Evolutionary conservation across 2,113 vertebrate species (phyloP).

Genomic region (Chaenocephalus aceratus): DNA sequence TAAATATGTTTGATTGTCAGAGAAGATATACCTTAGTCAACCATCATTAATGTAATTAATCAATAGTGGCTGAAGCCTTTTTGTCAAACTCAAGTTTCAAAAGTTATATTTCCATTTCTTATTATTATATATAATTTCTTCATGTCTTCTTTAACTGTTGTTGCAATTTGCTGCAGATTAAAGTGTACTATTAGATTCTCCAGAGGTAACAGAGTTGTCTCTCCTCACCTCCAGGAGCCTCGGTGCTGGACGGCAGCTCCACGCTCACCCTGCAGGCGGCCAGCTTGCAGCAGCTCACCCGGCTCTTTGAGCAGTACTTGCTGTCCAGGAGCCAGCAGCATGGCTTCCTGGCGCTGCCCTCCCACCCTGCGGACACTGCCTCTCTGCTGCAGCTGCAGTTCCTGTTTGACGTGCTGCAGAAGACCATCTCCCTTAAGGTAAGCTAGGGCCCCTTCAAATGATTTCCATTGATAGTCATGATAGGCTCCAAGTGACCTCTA

Average conservation of each 20-base stretch:
- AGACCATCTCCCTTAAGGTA: constrained; percentile 94
- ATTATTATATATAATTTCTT: no score
- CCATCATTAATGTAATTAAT: no score
- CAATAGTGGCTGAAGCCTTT: background rate
- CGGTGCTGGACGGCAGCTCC: constrained; percentile 91
- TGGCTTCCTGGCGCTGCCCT: constrained; percentile 94
- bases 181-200: no score
- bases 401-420: constrained; percentile 95
- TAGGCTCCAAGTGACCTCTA: no score
- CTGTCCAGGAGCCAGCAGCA: constrained; percentile 89
- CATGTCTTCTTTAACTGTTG: background rate
- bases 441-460: background rate
- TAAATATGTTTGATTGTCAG: no score
- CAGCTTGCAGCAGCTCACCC: constrained; percentile 90
- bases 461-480: no score
- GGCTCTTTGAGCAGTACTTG: constrained; percentile 91
- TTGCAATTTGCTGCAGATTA: background rate
- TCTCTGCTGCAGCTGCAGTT: constrained; percentile 93
- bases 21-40: no score
- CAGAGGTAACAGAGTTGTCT: background rate
- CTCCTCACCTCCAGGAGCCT: constrained; percentile 84
- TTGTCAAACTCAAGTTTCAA: no score
- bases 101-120: no score
- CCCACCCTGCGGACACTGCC: constrained; percentile 91
- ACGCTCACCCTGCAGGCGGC: constrained; percentile 89